Base-by-base conservation (phyloP, 2,888 invertebrate species). In the Corythucha ciliata region DNA sequence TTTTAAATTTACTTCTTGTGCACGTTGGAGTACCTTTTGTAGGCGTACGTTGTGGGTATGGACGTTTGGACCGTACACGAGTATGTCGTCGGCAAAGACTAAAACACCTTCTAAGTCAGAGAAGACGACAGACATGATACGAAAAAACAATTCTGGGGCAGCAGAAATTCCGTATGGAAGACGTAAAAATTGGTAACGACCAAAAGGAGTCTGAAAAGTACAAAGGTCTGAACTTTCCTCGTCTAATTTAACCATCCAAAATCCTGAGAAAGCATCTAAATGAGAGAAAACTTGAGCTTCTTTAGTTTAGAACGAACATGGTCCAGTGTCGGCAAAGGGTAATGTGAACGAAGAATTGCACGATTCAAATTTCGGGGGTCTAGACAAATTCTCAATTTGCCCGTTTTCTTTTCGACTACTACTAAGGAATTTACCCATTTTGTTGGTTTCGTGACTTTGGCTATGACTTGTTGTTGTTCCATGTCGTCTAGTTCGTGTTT, bases 121-220 rank as follows among this genome's bases (percentile, higher is more conserved):
- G 25, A 21, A 46, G n/a, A 32, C 36, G n/a, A 34, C 18, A 5
- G 7, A 4, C 34, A 46, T 46, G 22, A 7, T 21, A n/a, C 22
- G 5, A 22, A 34, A 36, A 18, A 46, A 46, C 12, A 34, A 34
- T 46, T 46, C 46, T 14, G 25, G 21, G 8, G 34, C 34, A 2
- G 16, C 22, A 8, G 46, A 46, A 5, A 46, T 46, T 3, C 46
- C 46, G 24, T 34, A 46, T 10, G 46, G 46, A n/a, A 46, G 46
- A 6, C 46, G n/a, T 3, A 34, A 22, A 16, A 46, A 46, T 32
- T 34, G 21, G 21, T n/a, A 46, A 10, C 46, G 20, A 2, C 46
- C 46, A 22, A 21, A 46, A 5, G 46, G 46, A 6, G 46, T 46
- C 6, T 46, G 33, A 16, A 46, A 46, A 12, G 34, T 46, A 4